Evolutionary conservation across 1,140 invertebrate species (phyloP).

Genomic region (Leguminivora glycinivorella): DNA sequence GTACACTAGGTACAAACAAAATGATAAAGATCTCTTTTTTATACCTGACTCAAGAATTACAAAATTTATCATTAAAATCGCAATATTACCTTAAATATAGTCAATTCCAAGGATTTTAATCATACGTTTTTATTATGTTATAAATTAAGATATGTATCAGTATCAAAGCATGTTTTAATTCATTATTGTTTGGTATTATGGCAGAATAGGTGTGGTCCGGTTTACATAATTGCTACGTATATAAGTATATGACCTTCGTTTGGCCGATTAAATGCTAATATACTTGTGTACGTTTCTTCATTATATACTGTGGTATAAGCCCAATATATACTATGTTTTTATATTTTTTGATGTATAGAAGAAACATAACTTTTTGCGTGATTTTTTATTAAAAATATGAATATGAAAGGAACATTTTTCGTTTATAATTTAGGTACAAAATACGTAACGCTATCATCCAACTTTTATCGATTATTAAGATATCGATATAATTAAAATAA

Average conservation of each 20-base stretch:
- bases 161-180: slow-evolving; percentile 8
- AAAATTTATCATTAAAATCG: neutral
- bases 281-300: slow-evolving; percentile 23
- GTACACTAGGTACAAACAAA: no score
- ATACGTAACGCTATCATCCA: no score
- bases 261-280: slow-evolving; percentile 53
- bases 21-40: no score
- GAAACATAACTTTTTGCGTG: neutral
- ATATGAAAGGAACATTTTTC: no score
- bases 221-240: slow-evolving; percentile 27
- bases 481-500: no score
- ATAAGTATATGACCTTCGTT: slow-evolving; percentile 39
- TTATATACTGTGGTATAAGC: slow-evolving; percentile 1
- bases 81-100: neutral
- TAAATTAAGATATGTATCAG: neutral
- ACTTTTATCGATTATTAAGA: no score
- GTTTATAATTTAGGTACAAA: no score
- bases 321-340: neutral
- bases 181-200: slow-evolving; percentile 14
- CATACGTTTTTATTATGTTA: neutral
- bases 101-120: neutral
- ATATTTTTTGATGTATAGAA: neutral
- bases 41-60: no score
- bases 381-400: neutral
- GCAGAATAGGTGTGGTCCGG: slow-evolving; percentile 17